A percentile compares a stretch with the other conserved stretches of the same genome.
phyloP scores from a whole-genome alignment of 2,888 invertebrate species.

The Drosophila antonietae region DNA sequence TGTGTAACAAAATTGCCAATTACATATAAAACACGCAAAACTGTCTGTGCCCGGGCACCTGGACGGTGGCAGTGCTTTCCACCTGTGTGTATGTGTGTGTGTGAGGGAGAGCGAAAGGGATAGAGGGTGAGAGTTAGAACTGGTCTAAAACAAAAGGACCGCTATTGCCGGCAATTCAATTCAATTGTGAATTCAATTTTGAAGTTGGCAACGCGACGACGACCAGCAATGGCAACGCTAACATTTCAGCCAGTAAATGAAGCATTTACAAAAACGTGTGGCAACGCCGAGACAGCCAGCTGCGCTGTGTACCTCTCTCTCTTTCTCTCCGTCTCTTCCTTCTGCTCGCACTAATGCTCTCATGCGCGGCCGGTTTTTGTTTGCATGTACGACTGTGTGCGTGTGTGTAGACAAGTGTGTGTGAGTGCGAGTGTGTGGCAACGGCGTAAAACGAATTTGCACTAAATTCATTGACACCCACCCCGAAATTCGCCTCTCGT shows the following conservation, averaged over 20 bases:
- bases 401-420: background rate
- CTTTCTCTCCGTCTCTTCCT: background rate
- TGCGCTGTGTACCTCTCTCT: background rate
- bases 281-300: constrained; percentile 49
- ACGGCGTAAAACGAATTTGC: constrained; percentile 77
- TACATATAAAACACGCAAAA: constrained; percentile 71
- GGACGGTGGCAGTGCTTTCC: constrained; percentile 6
- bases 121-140: background rate
- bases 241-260: constrained; percentile 66
- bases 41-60: constrained; percentile 49
- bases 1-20: constrained; percentile 80
- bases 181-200: constrained; percentile 79
- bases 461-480: constrained; percentile 65
- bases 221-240: constrained; percentile 30
- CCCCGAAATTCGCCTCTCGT: background rate
- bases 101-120: background rate
- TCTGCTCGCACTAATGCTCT: background rate
- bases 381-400: constrained; percentile 3
- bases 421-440: constrained; percentile 23
- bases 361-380: constrained; percentile 9
- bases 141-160: constrained; percentile 64
- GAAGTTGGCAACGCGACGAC: constrained; percentile 65
- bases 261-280: constrained; percentile 48
- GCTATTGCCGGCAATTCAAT: constrained; percentile 66
- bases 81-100: background rate